Evolutionary conservation across 2,797 vertebrate species (phyloP).

Genomic region (Hippocampus kuda): DNA sequence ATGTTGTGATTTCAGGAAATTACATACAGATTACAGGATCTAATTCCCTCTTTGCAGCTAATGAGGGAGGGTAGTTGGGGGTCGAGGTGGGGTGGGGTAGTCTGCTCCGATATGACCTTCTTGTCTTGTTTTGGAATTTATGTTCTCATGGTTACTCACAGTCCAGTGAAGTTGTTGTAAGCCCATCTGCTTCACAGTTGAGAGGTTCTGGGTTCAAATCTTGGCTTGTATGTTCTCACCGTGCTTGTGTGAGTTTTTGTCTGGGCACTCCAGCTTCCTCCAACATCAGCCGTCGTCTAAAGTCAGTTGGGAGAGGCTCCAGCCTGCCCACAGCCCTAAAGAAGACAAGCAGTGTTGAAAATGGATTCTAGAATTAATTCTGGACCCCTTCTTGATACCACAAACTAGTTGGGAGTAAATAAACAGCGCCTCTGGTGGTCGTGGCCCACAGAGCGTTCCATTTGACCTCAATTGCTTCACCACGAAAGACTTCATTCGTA

Average conservation of each 20-base stretch:
- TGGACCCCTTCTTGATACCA: background rate
- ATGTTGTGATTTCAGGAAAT: constrained; percentile 31
- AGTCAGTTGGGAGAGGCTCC: background rate
- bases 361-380: background rate
- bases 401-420: background rate
- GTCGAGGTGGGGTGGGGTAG: background rate
- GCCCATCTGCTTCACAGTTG: background rate
- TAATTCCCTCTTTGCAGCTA: constrained; percentile 10
- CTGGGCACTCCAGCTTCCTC: background rate
- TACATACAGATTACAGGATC: constrained; percentile 27
- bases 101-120: background rate
- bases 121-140: background rate
- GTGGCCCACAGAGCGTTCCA: background rate
- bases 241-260: background rate
- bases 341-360: background rate
- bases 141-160: background rate
- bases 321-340: background rate
- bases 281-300: background rate
- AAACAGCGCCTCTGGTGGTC: background rate
- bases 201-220: background rate
- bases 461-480: background rate
- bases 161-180: background rate
- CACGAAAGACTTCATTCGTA: background rate
- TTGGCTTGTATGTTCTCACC: background rate
- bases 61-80: constrained; percentile 11